Evolutionary conservation across 2,888 invertebrate species (phyloP), one percentile per base, ranked within the genome.

Genomic region (Cabera pusaria): DNA sequence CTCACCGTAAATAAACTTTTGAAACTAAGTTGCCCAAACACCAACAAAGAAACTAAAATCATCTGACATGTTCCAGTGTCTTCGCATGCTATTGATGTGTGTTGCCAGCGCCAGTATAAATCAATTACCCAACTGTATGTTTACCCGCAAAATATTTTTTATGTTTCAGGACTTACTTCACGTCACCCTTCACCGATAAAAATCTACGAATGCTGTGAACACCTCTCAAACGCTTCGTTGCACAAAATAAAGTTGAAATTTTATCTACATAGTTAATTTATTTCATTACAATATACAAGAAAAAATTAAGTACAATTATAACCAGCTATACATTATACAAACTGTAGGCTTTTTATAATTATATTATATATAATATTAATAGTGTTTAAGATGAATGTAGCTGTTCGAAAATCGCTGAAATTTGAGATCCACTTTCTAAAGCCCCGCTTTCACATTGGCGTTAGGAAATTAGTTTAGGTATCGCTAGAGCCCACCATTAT

Each of bases 121-220:
- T n/a, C n/a, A n/a, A n/a, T n/a, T n/a, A n/a, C n/a, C n/a, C n/a
- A n/a, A 9, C 3, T 27, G 10, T 16, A n/a, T 31, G 1, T 22
- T 18, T 17, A 7, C 5, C 5, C 21, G 6, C 6, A 27, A 17
- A 14, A 9, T 1, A 3, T 33, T 1, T 39, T 28, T 51, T 62
- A 55, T 64, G 62, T 91, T 90, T 17, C 90, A 93, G 93, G 76
- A 90, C 90, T 56, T 93, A 92, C 89, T 92, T 93, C 76, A 90
- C 91, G 65, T 93, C 92, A 62, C 92, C 93, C 43, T 90, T 90
- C 75, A 90, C 91, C 45, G 92, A 92, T 80, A 92, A 91, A 74
- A 92, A 92, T 68, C 86, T 92, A 78, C 85, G 91, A 73, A 90
- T 92, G 90, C 79, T 92, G 82, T 91, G 83, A 90, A 73, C 52